Conservation (phyloP, 2,797 vertebrate species). For the Heterohyrax brucei region DNA sequence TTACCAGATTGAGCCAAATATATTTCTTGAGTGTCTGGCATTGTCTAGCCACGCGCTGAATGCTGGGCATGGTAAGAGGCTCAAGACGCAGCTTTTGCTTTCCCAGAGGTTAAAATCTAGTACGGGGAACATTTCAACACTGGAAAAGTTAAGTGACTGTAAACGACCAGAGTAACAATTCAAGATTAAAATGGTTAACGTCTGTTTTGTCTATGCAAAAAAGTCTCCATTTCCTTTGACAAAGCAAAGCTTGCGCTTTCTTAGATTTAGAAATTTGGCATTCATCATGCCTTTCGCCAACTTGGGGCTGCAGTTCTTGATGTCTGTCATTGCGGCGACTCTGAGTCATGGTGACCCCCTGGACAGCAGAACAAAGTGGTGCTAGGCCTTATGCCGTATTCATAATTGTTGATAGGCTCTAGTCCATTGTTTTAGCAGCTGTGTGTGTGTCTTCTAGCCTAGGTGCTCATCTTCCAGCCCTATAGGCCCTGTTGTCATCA, state of each 20-base stretch:
- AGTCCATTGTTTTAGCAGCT: neutral
- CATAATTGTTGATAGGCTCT: neutral
- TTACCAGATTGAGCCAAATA: neutral
- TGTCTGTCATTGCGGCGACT: neutral
- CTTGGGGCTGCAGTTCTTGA: neutral
- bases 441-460: too few species aligned
- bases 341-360: neutral
- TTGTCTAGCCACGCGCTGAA: neutral
- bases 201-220: neutral
- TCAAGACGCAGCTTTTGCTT: neutral
- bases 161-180: constrained; percentile 6
- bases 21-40: neutral
- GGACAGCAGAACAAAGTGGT: too few species aligned
- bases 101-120: constrained; percentile 5
- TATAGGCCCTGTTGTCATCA: too few species aligned
- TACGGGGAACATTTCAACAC: neutral
- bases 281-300: neutral
- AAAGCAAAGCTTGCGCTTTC: neutral
- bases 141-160: constrained; percentile 3
- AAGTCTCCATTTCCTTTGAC: neutral
- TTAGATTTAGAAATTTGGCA: neutral
- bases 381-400: neutral
- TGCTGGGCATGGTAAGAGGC: neutral
- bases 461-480: too few species aligned
- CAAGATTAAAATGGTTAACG: constrained; percentile 5